phyloP scores from a whole-genome alignment of 2,113 vertebrate species.

The Melospiza melodia region DNA sequence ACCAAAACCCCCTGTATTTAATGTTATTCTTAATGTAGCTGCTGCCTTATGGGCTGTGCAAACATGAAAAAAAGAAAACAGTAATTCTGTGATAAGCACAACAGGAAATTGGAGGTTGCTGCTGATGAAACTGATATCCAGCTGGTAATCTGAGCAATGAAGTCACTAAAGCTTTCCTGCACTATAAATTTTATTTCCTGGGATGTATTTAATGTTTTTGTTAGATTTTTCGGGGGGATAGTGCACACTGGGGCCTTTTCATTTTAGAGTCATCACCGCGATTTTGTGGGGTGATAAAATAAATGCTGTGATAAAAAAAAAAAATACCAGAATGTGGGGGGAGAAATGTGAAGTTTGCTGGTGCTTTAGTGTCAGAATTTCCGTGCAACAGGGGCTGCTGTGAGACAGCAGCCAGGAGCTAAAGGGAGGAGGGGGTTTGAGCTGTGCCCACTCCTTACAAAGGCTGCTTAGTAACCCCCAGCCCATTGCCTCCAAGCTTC shows the following conservation, averaged over 20 bases:
- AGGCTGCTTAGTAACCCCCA: slow-evolving; percentile 3
- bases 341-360: neutral
- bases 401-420: neutral
- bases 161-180: slow-evolving; percentile 69
- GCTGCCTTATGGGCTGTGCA: slow-evolving; percentile 58
- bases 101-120: slow-evolving; percentile 79
- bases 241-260: neutral
- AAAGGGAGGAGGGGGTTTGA: neutral
- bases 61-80: slow-evolving; percentile 52
- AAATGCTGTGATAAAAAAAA: neutral
- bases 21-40: slow-evolving; percentile 53
- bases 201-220: slow-evolving; percentile 37
- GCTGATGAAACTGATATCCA: slow-evolving; percentile 74
- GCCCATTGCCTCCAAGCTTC: neutral
- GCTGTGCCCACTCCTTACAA: neutral
- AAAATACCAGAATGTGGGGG: neutral
- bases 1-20: neutral
- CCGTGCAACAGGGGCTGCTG: neutral
- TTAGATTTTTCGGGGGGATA: neutral
- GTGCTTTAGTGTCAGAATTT: neutral
- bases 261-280: neutral
- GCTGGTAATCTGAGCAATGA: slow-evolving; percentile 69
- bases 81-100: slow-evolving; percentile 74
- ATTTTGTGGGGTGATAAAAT: neutral
- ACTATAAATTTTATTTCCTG: slow-evolving; percentile 71